Evolutionary conservation across 2,113 vertebrate genomes (phyloP).

Genomic region (Eurypyga helias): DNA sequence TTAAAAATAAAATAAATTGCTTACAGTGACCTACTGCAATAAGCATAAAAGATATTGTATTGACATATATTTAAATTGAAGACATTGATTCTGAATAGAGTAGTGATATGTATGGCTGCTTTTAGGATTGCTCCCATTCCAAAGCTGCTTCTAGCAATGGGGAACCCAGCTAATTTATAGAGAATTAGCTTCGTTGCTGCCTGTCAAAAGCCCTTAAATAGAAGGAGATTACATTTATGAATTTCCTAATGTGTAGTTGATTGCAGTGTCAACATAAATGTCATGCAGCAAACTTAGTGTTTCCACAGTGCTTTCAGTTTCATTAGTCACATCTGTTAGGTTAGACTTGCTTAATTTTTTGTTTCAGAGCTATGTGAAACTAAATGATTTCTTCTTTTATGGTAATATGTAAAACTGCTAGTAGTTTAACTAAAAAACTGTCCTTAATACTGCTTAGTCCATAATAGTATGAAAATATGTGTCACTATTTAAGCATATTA

Average conservation of each 20-base stretch:
- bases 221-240: slow-evolving; percentile 29
- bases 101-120: not conserved
- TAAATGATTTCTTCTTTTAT: not conserved
- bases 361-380: not conserved
- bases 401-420: not conserved
- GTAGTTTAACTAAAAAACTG: not conserved
- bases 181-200: slow-evolving; percentile 1
- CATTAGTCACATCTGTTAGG: slow-evolving; percentile 26
- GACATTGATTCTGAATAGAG: not conserved
- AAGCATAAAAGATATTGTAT: not conserved
- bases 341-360: not conserved
- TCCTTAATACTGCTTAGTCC: not conserved
- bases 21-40: not conserved
- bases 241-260: slow-evolving; percentile 64
- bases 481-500: not conserved
- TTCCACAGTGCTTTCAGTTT: slow-evolving; percentile 20
- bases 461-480: not conserved
- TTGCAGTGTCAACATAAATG: slow-evolving; percentile 60
- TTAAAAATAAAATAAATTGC: not conserved
- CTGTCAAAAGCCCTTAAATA: slow-evolving; percentile 27
- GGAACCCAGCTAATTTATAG: slow-evolving; percentile 1
- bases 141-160: slow-evolving; percentile 4
- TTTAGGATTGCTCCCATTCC: not conserved
- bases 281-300: slow-evolving; percentile 43
- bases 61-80: not conserved